Percentiles rank a stretch among this genome's conserved stretches.
These are phyloP conservation scores for Passer montanus DNA, from an alignment of 2,113 vertebrate genomes.

Conservation along the genomic window DNA sequence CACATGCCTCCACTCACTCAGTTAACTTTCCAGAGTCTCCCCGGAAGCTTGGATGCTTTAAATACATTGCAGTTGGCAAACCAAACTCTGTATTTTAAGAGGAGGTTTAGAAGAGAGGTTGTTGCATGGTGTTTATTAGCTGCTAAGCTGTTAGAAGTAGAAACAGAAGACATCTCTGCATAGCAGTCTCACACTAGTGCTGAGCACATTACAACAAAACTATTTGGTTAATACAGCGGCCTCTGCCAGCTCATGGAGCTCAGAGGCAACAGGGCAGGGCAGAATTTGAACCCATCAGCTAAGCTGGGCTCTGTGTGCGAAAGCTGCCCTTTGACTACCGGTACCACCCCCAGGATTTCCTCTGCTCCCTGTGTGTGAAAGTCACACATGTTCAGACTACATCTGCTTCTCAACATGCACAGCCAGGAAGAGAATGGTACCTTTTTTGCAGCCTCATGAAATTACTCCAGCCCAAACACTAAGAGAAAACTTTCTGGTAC, in stretches of 20 bases:
- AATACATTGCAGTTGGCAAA: slow-evolving; percentile 76
- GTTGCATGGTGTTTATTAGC: slow-evolving; percentile 78
- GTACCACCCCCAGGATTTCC: background rate
- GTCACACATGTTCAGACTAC: background rate
- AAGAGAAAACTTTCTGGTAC: background rate
- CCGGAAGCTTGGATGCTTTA: slow-evolving; percentile 76
- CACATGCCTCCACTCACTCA: slow-evolving; percentile 42
- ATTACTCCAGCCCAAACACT: background rate
- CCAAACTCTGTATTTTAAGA: slow-evolving; percentile 76
- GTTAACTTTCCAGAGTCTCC: slow-evolving; percentile 74
- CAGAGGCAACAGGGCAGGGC: slow-evolving; percentile 31
- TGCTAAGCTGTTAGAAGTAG: slow-evolving; percentile 80
- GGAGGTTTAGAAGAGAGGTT: slow-evolving; percentile 72
- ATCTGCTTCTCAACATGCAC: background rate
- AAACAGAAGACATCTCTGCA: slow-evolving; percentile 72
- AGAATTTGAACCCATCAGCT: slow-evolving; percentile 25
- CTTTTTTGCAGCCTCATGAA: background rate
- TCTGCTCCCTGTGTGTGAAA: background rate
- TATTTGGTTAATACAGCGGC: slow-evolving; percentile 64
- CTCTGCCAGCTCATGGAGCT: slow-evolving; percentile 48
- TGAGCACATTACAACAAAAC: slow-evolving; percentile 62
- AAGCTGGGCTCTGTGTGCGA: background rate
- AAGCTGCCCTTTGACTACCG: background rate
- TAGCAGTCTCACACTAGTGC: slow-evolving; percentile 49
- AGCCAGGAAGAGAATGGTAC: fast-evolving